phyloP scores from a whole-genome alignment of 64 coral and sea anemone genomes.

The Montipora sp. region DNA sequence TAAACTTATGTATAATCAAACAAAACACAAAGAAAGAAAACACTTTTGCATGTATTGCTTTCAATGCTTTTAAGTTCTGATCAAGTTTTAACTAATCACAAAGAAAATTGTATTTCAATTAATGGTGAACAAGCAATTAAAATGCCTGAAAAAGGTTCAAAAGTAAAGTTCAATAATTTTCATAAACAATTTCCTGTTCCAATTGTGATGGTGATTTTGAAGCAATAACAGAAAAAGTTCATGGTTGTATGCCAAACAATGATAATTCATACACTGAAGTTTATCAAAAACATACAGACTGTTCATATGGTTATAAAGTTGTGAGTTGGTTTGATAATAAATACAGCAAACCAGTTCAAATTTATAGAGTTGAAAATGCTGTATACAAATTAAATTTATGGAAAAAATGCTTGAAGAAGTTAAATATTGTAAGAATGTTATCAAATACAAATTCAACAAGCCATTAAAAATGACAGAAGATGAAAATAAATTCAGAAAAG shows the following conservation, averaged over 20 bases:
- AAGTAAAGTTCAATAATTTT: not conserved
- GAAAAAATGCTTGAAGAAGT: not conserved
- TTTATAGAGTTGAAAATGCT: not conserved
- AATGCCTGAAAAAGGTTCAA: too few relatives aligned
- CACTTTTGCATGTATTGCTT: too few relatives aligned
- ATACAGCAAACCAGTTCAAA: not conserved
- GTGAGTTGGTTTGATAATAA: not conserved
- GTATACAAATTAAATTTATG: not conserved
- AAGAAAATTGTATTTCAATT: too few relatives aligned
- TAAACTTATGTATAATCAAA: too few relatives aligned
- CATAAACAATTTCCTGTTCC: not conserved
- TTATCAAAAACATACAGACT: not conserved
- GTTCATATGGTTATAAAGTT: not conserved
- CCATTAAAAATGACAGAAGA: not conserved
- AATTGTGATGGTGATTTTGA: not conserved
- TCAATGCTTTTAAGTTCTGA: too few relatives aligned
- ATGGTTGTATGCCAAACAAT: not conserved
- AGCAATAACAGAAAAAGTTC: not conserved
- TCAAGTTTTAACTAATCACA: too few relatives aligned
- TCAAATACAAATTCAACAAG: not conserved
- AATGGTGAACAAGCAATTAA: too few relatives aligned
- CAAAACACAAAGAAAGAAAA: too few relatives aligned
- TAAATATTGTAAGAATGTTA: not conserved
- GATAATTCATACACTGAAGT: not conserved
- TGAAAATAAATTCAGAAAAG: not conserved